A percentile compares a stretch with the other conserved stretches of the same genome.
These are phyloP conservation scores for Nephrocerus scutellatus DNA, from an alignment of 2,888 invertebrate genomes.

Conservation along the genomic window DNA sequence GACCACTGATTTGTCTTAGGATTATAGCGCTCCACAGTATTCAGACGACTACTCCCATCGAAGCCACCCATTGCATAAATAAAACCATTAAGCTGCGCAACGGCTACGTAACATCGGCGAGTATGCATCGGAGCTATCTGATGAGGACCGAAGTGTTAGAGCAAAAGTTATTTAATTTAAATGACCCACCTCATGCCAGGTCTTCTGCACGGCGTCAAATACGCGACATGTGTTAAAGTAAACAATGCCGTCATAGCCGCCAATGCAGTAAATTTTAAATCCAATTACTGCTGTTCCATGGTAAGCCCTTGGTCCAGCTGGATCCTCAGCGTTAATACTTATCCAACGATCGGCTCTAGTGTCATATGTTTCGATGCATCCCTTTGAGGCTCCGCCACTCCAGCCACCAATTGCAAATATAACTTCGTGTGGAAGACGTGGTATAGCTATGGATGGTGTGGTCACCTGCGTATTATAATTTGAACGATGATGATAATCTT, in stretches of 20 bases:
- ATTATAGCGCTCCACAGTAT: slow-evolving; percentile 80
- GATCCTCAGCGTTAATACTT: slow-evolving; percentile 60
- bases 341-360: slow-evolving; percentile 87
- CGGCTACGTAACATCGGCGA: slow-evolving; percentile 79
- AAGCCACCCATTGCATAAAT: slow-evolving; percentile 86
- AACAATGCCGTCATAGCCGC: slow-evolving; percentile 78
- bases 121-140: slow-evolving; percentile 82
- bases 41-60: slow-evolving; percentile 78
- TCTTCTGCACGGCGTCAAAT: slow-evolving; percentile 77
- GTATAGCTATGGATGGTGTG: slow-evolving; percentile 76
- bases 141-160: not conserved
- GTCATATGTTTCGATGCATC: slow-evolving; percentile 81
- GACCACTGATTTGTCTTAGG: slow-evolving; percentile 82
- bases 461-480: slow-evolving; percentile 44
- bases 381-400: slow-evolving; percentile 54
- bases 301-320: slow-evolving; percentile 80
- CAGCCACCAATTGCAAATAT: slow-evolving; percentile 79
- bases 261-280: slow-evolving; percentile 78
- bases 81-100: slow-evolving; percentile 66
- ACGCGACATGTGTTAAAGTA: slow-evolving; percentile 82
- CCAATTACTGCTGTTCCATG: slow-evolving; percentile 89
- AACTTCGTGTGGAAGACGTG: slow-evolving; percentile 81
- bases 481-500: not conserved
- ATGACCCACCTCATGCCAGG: slow-evolving; percentile 66
- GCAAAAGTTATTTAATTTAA: slow-evolving; percentile 4